Conservation (phyloP, 2,888 invertebrate genomes). For the Idaea biselata region DNA sequence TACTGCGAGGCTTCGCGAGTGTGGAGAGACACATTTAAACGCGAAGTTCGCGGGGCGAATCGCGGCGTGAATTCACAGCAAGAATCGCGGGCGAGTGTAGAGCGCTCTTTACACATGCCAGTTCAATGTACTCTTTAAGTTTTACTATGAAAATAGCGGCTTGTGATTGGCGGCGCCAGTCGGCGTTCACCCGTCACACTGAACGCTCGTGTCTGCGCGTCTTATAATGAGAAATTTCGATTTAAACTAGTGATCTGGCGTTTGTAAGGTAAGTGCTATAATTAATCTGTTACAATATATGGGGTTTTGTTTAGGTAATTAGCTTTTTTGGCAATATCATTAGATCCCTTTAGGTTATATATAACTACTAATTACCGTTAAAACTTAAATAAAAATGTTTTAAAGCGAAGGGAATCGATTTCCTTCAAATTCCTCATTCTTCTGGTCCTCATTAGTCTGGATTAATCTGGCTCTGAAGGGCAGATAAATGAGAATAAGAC, state of each 20-base stretch:
- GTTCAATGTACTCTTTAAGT: conserved; percentile 2
- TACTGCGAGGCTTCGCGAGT: too few species aligned
- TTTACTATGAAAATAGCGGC: conserved; percentile 5
- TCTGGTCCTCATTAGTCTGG: conserved; percentile 12
- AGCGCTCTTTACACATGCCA: conserved; percentile 1
- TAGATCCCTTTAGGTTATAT: conserved; percentile 4
- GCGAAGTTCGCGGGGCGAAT: too few species aligned
- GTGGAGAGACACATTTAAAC: too few species aligned
- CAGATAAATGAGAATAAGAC: conserved; percentile 8
- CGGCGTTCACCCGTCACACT: neutral
- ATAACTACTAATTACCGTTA: conserved; percentile 7
- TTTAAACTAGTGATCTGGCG: conserved; percentile 9
- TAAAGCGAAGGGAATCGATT: conserved; percentile 1
- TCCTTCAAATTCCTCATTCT: conserved; percentile 5
- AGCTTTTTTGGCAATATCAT: neutral
- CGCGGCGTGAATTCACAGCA: too few species aligned
- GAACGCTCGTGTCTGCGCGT: too few species aligned
- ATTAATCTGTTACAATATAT: conserved; percentile 11
- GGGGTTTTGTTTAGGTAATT: conserved; percentile 4
- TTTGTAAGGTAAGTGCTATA: conserved; percentile 12
- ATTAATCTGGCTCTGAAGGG: conserved; percentile 11
- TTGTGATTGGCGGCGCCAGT: neutral
- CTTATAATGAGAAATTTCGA: conserved; percentile 4
- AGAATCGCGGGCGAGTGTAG: too few species aligned
- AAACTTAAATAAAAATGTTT: neutral